These are phyloP conservation scores for Drosophila obscura DNA, from an alignment of 1,140 invertebrate species.

Conservation along the genomic window DNA sequence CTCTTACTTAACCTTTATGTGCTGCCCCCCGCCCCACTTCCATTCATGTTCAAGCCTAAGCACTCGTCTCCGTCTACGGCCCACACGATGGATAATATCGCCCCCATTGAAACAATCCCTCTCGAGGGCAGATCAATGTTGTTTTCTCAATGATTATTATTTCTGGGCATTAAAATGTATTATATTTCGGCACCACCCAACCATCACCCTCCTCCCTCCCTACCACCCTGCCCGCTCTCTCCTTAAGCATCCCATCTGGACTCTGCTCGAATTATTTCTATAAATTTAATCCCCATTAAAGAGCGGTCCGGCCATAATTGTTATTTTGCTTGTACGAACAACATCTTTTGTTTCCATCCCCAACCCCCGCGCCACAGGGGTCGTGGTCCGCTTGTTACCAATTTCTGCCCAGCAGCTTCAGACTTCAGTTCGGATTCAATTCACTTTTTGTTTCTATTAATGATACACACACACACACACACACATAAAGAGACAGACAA, in stretches of 20 bases:
- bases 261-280: constrained; percentile 37
- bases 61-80: no score
- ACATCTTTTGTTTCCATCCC: constrained; percentile 48
- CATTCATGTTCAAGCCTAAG: no score
- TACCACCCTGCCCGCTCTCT: background rate
- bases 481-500: background rate
- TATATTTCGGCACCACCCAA: background rate
- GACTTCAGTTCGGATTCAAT: constrained; percentile 48
- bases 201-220: no score
- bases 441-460: constrained; percentile 63
- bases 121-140: background rate
- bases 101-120: background rate
- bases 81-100: background rate
- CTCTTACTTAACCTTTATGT: no score
- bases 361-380: constrained; percentile 14
- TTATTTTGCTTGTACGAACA: constrained; percentile 52
- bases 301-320: constrained; percentile 49
- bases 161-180: constrained; percentile 19
- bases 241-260: constrained; percentile 20
- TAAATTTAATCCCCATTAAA: constrained; percentile 53
- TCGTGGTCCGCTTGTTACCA: constrained; percentile 22
- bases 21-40: no score
- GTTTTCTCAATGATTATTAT: constrained; percentile 15
- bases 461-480: constrained; percentile 40
- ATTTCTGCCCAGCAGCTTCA: constrained; percentile 1